Conservation (phyloP, 2,888 invertebrate genomes). For the Eumerus sabulonum region DNA sequence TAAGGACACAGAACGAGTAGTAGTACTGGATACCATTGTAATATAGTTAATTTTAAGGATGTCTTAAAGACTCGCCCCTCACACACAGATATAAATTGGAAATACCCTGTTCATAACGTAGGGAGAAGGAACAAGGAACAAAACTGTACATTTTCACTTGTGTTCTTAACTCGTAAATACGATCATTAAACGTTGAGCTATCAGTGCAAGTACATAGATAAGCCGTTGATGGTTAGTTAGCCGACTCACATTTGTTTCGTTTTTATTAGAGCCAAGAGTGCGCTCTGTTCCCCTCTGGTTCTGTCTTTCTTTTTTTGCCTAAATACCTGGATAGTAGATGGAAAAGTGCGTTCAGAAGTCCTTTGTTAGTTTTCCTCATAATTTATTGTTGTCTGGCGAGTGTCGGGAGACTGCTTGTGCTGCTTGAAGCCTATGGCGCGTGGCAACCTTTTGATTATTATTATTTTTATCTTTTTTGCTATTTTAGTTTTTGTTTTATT, state of each 20-base stretch:
- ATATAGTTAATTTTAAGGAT: conserved; percentile 47
- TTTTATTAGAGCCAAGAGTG: neutral
- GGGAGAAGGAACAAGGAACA: neutral
- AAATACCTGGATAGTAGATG: too few relatives aligned
- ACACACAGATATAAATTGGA: conserved; percentile 2
- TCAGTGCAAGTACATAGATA: too few relatives aligned
- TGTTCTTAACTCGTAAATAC: neutral
- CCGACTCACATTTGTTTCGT: too few relatives aligned
- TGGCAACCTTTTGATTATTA: too few relatives aligned
- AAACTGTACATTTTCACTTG: conserved; percentile 17
- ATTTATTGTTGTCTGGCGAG: conserved; percentile 29
- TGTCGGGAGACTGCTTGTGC: too few relatives aligned
- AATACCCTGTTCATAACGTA: neutral
- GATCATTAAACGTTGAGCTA: neutral
- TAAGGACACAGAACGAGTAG: neutral
- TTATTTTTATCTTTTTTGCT: too few relatives aligned
- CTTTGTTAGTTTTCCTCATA: conserved; percentile 14
- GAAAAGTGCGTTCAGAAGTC: conserved; percentile 13
- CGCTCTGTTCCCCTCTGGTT: conserved; percentile 15
- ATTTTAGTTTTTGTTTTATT: neutral
- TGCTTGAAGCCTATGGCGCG: too few relatives aligned
- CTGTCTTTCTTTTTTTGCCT: neutral
- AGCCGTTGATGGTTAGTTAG: too few relatives aligned
- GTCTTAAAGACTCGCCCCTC: conserved; percentile 4
- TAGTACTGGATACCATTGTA: conserved; percentile 23